phyloP scores from a whole-genome alignment of 2,113 vertebrate genomes.

The Chionodraco myersi region DNA sequence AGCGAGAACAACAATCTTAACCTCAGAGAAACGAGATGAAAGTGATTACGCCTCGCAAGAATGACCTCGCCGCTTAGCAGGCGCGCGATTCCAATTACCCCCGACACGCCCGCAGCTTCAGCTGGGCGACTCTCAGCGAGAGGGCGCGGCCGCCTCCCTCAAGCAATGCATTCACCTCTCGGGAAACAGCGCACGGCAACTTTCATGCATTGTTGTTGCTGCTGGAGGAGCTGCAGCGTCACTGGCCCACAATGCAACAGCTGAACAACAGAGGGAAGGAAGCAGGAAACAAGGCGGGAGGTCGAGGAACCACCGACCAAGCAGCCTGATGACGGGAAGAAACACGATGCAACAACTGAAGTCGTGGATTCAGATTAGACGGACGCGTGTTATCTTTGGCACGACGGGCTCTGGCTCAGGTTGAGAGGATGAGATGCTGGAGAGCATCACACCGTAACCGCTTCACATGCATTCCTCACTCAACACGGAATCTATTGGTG shows the following conservation, averaged over 20 bases:
- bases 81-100: constrained; percentile 59
- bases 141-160: constrained; percentile 5
- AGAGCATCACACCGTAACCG: not conserved
- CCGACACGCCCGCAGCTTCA: constrained; percentile 63
- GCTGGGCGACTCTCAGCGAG: constrained; percentile 58
- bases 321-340: not conserved
- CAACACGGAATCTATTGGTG: not conserved
- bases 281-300: not conserved
- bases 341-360: not conserved
- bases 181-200: constrained; percentile 6
- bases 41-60: constrained; percentile 49
- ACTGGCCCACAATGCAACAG: not conserved
- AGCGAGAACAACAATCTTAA: constrained; percentile 19
- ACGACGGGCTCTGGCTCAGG: too few species aligned
- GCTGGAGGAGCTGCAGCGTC: not conserved
- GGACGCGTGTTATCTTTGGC: too few species aligned
- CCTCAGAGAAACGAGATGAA: constrained; percentile 33
- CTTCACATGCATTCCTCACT: not conserved
- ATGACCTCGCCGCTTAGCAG: constrained; percentile 39
- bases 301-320: not conserved
- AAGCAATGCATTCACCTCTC: constrained; percentile 38
- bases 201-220: constrained; percentile 50
- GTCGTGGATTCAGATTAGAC: not conserved
- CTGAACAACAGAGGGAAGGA: not conserved
- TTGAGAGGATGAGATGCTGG: too few species aligned